Evolutionary conservation across 2,113 vertebrate genomes (phyloP).

Genomic region (Promerops cafer): DNA sequence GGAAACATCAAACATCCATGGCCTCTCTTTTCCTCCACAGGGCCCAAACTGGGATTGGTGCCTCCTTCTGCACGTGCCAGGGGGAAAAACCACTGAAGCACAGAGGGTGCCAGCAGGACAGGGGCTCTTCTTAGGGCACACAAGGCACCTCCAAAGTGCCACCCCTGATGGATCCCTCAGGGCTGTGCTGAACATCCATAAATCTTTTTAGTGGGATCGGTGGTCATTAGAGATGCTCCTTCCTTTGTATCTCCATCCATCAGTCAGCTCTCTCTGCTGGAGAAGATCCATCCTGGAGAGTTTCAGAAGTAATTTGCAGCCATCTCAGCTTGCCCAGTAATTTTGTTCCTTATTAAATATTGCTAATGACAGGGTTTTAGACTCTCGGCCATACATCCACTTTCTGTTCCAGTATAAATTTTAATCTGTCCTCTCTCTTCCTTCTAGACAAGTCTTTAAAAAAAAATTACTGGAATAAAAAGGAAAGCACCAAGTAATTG

Average conservation of each 20-base stretch:
- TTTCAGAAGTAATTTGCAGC: background rate
- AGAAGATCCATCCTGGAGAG: background rate
- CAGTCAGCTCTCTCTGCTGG: background rate
- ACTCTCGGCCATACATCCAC: background rate
- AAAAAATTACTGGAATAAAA: background rate
- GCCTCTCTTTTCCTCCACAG: background rate
- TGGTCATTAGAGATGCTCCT: background rate
- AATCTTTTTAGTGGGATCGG: background rate
- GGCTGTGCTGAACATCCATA: background rate
- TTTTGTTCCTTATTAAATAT: conserved; percentile 18
- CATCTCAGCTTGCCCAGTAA: background rate
- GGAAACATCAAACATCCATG: rapidly evolving
- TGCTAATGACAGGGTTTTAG: background rate
- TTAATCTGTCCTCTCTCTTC: background rate
- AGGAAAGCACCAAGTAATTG: conserved; percentile 3
- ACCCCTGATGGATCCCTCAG: background rate
- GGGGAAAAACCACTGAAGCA: no score
- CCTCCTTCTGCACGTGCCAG: rapidly evolving
- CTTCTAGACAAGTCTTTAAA: background rate
- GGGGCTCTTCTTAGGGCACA: background rate
- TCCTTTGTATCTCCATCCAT: background rate
- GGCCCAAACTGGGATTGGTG: background rate
- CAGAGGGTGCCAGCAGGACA: rapidly evolving
- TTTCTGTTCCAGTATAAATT: background rate
- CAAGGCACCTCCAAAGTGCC: background rate